Conservation (phyloP, 1,140 invertebrate species). For the Psilanteris sp. region DNA sequence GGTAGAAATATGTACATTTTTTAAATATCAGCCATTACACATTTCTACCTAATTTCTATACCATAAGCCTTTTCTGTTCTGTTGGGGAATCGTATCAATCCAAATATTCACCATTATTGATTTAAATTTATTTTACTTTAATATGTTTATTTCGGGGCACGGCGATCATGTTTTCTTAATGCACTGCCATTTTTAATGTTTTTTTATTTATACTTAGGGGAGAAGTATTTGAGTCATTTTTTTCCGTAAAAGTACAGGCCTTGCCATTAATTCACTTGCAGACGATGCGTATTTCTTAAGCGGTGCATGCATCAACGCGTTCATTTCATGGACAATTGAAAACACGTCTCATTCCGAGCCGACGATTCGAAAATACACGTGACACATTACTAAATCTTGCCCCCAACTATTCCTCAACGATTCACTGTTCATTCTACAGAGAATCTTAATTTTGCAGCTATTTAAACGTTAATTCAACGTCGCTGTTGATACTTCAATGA, state of each 20-base stretch:
- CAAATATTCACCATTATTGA: no score
- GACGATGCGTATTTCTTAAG: conserved; percentile 59
- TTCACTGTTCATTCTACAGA: conserved; percentile 9
- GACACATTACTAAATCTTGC: conserved; percentile 54
- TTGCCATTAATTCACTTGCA: conserved; percentile 40
- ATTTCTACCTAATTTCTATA: no score
- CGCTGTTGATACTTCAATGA: background rate
- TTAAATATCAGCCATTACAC: no score
- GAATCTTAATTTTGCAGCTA: conserved; percentile 10
- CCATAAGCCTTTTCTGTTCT: no score
- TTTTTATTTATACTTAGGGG: conserved; percentile 7
- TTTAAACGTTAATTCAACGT: conserved; percentile 8
- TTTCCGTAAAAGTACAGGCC: conserved; percentile 1
- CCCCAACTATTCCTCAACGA: conserved; percentile 8
- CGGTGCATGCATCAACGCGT: conserved; percentile 62
- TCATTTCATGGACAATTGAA: conserved; percentile 63
- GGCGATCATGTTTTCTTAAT: conserved; percentile 1
- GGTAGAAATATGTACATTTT: no score
- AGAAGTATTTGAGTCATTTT: no score
- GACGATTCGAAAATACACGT: conserved; percentile 62
- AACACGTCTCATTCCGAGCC: conserved; percentile 53
- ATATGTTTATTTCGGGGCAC: no score
- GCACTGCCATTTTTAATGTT: background rate
- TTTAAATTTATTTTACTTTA: no score
- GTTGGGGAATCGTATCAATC: no score